A percentile compares a stretch with the other conserved stretches of the same genome.
Conservation (phyloP, 2,888 invertebrate species). For the Mechanitis messenoides region DNA sequence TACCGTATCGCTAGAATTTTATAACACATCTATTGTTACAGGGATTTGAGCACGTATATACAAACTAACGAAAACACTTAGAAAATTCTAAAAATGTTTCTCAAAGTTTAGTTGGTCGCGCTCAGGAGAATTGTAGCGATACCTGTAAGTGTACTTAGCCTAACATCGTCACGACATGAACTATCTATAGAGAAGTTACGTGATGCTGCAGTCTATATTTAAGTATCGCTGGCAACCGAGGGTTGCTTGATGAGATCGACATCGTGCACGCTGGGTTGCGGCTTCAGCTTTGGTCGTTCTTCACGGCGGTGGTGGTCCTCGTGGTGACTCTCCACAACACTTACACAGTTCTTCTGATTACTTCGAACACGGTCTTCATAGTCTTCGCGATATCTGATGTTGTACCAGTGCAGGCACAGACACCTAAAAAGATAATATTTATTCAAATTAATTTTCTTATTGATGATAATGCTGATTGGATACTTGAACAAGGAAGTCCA, state of each 20-base stretch:
- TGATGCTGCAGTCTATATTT: constrained; percentile 49
- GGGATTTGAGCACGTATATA: constrained; percentile 11
- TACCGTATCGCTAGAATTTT: constrained; percentile 23
- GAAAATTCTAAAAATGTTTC: constrained; percentile 15
- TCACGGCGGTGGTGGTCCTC: constrained; percentile 30
- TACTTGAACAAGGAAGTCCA: too few relatives aligned
- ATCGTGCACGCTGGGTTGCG: constrained; percentile 72
- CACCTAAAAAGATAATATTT: constrained; percentile 65
- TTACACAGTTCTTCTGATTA: constrained; percentile 68
- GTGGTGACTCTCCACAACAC: constrained; percentile 64
- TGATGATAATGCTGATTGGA: too few relatives aligned
- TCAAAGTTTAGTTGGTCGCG: constrained; percentile 7
- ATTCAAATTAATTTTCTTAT: neutral
- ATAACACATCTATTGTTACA: constrained; percentile 2
- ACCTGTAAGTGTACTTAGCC: constrained; percentile 10
- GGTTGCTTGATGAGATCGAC: constrained; percentile 76
- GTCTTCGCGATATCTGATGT: constrained; percentile 65
- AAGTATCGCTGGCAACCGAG: constrained; percentile 68
- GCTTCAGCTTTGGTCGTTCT: constrained; percentile 55
- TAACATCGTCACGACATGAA: constrained; percentile 9
- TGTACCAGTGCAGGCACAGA: constrained; percentile 80
- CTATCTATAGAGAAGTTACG: constrained; percentile 14
- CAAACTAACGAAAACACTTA: constrained; percentile 7
- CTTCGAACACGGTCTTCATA: constrained; percentile 55
- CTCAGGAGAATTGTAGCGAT: constrained; percentile 19